Conservation (phyloP, 2,113 vertebrate genomes). For the Cavia aperea region DNA sequence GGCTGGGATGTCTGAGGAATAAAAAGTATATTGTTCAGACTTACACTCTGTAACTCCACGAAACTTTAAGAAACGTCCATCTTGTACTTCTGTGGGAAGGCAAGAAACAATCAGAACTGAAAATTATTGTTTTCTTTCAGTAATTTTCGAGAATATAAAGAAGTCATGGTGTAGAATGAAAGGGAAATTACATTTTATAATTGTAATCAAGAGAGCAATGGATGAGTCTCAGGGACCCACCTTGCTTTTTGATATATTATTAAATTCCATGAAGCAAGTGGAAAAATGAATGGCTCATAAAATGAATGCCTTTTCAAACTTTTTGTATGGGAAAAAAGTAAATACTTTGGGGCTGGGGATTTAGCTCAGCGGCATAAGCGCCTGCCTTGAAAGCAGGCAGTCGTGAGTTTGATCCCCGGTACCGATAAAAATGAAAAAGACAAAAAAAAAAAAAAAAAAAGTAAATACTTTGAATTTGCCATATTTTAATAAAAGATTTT, state of each 20-base stretch:
- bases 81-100: conserved; percentile 72
- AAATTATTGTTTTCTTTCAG: conserved; percentile 42
- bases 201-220: conserved; percentile 3
- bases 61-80: conserved; percentile 73
- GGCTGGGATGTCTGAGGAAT: conserved; percentile 75
- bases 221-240: background rate
- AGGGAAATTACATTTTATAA: background rate
- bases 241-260: background rate
- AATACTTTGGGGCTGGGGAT: background rate
- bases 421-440: too few relatives aligned
- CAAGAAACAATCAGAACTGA: conserved; percentile 66
- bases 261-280: conserved; percentile 18
- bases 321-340: background rate
- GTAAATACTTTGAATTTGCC: background rate
- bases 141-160: background rate
- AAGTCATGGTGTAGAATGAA: conserved; percentile 39
- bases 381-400: too few relatives aligned
- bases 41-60: conserved; percentile 70
- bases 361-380: too few relatives aligned
- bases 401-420: too few relatives aligned
- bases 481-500: conserved; percentile 3
- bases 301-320: background rate
- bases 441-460: background rate
- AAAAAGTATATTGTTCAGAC: conserved; percentile 77
- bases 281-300: background rate